Evolutionary conservation across 2,888 invertebrate species (phyloP).

Genomic region (Cremastinae sp.): DNA sequence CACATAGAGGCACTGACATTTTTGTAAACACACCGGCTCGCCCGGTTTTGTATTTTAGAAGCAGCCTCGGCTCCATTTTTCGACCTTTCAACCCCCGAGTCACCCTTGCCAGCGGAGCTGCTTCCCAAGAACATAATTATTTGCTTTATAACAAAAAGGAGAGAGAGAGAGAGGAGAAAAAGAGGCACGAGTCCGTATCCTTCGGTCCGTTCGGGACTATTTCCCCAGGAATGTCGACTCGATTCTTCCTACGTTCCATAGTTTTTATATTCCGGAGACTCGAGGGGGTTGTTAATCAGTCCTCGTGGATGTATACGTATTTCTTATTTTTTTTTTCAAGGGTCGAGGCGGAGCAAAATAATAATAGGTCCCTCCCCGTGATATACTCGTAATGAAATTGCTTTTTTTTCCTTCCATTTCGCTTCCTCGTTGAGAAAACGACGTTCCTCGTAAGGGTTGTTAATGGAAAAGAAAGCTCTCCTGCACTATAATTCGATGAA

Average conservation of each 20-base stretch:
- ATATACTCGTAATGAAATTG: background rate
- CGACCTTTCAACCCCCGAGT: slow-evolving; percentile 11
- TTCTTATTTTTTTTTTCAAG: background rate
- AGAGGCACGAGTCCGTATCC: background rate
- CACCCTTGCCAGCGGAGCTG: slow-evolving; percentile 18
- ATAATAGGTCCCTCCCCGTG: background rate
- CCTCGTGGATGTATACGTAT: no score
- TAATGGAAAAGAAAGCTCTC: no score
- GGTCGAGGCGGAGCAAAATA: background rate
- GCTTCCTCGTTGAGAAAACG: background rate
- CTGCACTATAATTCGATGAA: no score
- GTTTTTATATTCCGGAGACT: background rate
- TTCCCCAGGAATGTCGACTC: slow-evolving; percentile 32
- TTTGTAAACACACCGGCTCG: slow-evolving; percentile 5
- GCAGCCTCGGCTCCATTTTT: slow-evolving; percentile 28
- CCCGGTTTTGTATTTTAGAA: slow-evolving; percentile 12
- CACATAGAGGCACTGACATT: background rate
- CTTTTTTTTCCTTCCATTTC: background rate
- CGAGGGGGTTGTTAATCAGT: background rate
- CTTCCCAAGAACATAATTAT: slow-evolving; percentile 37
- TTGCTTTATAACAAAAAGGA: slow-evolving; percentile 19
- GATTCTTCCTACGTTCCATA: slow-evolving; percentile 7
- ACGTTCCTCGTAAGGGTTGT: no score
- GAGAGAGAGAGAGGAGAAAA: no score
- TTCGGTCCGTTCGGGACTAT: background rate